Conservation (phyloP, 1,140 invertebrate genomes). For the Harpegnathos saltator region DNA sequence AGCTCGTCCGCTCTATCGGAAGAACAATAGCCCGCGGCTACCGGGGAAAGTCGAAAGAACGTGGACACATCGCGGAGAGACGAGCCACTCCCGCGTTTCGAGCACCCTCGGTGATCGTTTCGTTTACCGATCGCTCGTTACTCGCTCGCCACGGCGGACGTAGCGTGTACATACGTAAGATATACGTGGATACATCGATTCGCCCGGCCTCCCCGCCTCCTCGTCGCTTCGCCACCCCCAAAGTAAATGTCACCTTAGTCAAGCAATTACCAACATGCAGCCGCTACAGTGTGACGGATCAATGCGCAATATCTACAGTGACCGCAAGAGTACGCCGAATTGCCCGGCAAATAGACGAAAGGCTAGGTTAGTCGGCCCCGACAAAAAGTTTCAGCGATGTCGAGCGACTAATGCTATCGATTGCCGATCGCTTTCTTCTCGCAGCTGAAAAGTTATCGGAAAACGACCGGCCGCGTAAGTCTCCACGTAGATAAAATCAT, state of each 20-base stretch:
- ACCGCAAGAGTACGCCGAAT: too few species aligned
- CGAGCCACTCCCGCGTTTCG: conserved; percentile 37
- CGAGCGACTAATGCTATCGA: not conserved
- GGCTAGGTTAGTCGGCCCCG: too few species aligned
- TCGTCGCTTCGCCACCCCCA: not conserved
- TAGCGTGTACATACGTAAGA: conserved; percentile 4
- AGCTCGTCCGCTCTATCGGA: conserved; percentile 32
- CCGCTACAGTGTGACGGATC: not conserved
- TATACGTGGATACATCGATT: not conserved
- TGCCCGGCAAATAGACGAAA: not conserved
- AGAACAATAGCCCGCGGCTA: conserved; percentile 49
- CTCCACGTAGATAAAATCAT: not conserved
- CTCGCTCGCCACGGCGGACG: conserved; percentile 4
- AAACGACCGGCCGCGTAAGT: not conserved
- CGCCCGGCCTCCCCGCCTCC: too few species aligned
- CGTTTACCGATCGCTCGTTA: conserved; percentile 18
- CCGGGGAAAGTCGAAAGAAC: conserved; percentile 24
- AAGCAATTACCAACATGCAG: conserved; percentile 19
- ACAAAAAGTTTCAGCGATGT: not conserved
- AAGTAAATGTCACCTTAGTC: conserved; percentile 15
- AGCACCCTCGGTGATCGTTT: conserved; percentile 50
- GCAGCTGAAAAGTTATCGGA: not conserved
- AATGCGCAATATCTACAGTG: not conserved
- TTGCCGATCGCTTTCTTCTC: not conserved
- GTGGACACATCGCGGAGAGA: conserved; percentile 29